Evolutionary conservation across 2,888 invertebrate species (phyloP).

Genomic region (Eutolmus rufibarbis): DNA sequence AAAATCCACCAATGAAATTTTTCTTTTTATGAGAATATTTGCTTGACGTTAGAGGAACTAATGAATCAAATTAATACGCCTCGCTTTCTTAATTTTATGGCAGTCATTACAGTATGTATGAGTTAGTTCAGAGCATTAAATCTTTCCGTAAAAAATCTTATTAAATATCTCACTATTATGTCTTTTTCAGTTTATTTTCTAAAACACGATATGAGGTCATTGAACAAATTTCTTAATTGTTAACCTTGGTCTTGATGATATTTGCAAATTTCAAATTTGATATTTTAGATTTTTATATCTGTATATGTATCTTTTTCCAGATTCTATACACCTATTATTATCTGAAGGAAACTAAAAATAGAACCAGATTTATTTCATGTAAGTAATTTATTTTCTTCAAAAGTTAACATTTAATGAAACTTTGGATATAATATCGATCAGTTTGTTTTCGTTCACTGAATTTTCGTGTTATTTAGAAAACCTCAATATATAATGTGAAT

Average conservation of each 20-base stretch:
- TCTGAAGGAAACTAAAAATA: too few species aligned
- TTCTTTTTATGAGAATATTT: background rate
- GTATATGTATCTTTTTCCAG: background rate
- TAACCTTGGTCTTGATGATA: background rate
- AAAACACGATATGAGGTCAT: background rate
- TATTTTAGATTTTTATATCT: background rate
- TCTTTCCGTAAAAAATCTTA: background rate
- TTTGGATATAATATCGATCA: too few species aligned
- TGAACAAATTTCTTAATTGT: background rate
- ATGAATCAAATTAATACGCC: slow-evolving; percentile 3
- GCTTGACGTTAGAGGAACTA: background rate
- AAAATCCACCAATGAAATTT: background rate
- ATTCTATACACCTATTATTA: background rate
- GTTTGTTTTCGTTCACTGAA: background rate
- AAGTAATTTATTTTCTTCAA: too few species aligned
- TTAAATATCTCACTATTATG: background rate
- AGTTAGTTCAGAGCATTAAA: background rate
- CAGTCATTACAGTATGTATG: background rate
- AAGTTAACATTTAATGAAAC: too few species aligned
- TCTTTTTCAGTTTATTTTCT: background rate
- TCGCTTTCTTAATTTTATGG: background rate
- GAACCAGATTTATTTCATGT: too few species aligned
- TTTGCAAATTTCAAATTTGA: background rate
- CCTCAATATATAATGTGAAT: background rate
- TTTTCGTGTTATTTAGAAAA: background rate